Evolutionary conservation across 2,113 vertebrate genomes (phyloP), one percentile per base, ranked within the genome.

Genomic region (Redunca redunca): DNA sequence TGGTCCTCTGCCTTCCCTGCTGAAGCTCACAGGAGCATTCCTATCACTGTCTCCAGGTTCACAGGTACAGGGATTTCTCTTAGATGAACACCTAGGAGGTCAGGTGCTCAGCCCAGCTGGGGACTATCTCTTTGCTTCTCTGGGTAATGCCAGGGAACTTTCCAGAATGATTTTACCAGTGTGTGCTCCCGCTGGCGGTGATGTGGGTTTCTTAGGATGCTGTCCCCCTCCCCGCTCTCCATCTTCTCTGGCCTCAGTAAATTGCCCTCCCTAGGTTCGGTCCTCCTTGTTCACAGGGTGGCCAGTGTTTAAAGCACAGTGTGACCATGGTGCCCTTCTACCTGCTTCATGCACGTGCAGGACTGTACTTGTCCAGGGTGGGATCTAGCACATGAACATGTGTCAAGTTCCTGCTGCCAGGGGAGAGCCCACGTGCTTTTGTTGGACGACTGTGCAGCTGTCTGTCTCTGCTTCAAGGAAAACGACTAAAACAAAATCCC

Each of bases 291-390:
- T 36, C 60, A 1, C 55, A 1, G 7, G 1, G 13, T 46, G 23
- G 33, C 36, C 55, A 13, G 30, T 0, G 0, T 33, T 53, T 55
- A 53, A 85, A 43, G 13, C 1, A 5, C 1, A 1, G 7, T 2
- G 43, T 5, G 1, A 2, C 43, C 2, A 3, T 5, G 43, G n/a
- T 3, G 0, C 2, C 53, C 48, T 11, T 25, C 6, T 6, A 1
- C 30, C 15, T 1, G 5, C 62, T 83, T 46, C 13, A 0, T 43
- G 53, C 33, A 2, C 0, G 1, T 4, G 17, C 25, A 1, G 6
- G 48, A 58, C 11, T 1, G 13, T 16, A 1, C 33, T 0, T 11
- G 6, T 53, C n/a, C 5, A 4, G 43, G 43, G 21, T 48, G 33
- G 36, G 60, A 57, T 14, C 25, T 36, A 6, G 7, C 28, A 13